Conservation (phyloP, 1,140 invertebrate species). For the Dolichoris vasculosae region DNA sequence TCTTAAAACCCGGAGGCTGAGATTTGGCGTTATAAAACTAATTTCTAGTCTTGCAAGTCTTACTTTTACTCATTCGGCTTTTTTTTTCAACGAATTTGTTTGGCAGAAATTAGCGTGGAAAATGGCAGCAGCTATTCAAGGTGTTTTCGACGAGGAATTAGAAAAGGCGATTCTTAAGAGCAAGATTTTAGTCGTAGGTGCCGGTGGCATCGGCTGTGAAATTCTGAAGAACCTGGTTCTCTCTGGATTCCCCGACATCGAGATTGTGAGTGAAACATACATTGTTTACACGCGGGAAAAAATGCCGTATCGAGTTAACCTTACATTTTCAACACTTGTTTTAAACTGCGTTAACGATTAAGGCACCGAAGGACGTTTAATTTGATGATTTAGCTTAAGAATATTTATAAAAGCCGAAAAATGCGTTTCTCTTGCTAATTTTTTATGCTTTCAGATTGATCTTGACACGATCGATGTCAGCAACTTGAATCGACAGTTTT, state of each 20-base stretch:
- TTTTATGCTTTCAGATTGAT: slow-evolving; percentile 88
- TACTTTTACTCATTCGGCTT: too few species aligned
- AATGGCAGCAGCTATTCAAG: slow-evolving; percentile 80
- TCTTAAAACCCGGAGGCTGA: too few species aligned
- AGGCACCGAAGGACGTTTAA: too few species aligned
- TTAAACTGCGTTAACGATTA: neutral
- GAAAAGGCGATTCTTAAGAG: slow-evolving; percentile 70
- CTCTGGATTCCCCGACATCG: slow-evolving; percentile 93
- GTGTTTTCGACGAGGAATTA: slow-evolving; percentile 78
- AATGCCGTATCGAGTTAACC: slow-evolving; percentile 57
- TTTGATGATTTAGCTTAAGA: neutral
- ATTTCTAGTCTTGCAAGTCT: too few species aligned
- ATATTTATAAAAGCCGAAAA: slow-evolving; percentile 36
- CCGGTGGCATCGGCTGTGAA: slow-evolving; percentile 99
- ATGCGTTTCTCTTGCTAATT: neutral
- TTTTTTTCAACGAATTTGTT: neutral
- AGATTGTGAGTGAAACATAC: slow-evolving; percentile 85
- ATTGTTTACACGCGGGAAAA: slow-evolving; percentile 32
- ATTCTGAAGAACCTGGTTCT: slow-evolving; percentile 97
- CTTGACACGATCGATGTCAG: slow-evolving; percentile 99
- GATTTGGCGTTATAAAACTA: too few species aligned
- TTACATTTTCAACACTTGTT: slow-evolving; percentile 33
- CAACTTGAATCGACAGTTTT: slow-evolving; percentile 98
- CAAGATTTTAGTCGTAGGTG: slow-evolving; percentile 94
- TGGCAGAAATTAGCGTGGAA: slow-evolving; percentile 51